These are phyloP conservation scores for Antennarius striatus DNA, from an alignment of 2,113 vertebrate genomes.

Conservation along the genomic window DNA sequence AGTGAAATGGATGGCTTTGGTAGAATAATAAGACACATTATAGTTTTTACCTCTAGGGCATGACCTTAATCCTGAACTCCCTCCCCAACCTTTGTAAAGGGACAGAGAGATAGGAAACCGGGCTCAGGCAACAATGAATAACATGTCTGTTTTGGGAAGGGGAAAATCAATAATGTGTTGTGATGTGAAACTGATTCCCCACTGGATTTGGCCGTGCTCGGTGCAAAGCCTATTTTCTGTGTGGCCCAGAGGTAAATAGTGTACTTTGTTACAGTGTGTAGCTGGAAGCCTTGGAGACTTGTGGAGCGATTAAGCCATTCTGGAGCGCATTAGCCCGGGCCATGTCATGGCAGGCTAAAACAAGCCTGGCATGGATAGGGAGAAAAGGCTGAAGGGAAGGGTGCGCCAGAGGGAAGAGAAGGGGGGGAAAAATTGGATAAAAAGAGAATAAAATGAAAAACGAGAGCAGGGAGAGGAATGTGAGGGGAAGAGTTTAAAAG, in stretches of 20 bases:
- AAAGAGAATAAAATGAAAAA: conserved; percentile 17
- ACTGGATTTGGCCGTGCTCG: conserved; percentile 68
- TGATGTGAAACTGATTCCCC: conserved; percentile 82
- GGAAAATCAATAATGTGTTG: conserved; percentile 81
- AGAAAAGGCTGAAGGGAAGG: conserved; percentile 39
- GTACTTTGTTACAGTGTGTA: conserved; percentile 73
- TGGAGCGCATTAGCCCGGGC: conserved; percentile 75
- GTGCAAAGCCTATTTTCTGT: conserved; percentile 64
- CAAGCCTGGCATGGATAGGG: conserved; percentile 54
- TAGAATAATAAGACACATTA: conserved; percentile 46
- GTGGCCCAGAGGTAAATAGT: conserved; percentile 77
- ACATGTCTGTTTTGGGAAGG: conserved; percentile 59
- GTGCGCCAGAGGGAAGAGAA: conserved; percentile 32
- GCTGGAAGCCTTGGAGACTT: conserved; percentile 73
- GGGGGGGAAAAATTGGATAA: conserved; percentile 13
- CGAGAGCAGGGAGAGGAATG: conserved; percentile 3
- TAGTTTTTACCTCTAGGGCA: conserved; percentile 57
- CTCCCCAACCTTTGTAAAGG: conserved; percentile 46
- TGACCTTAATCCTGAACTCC: conserved; percentile 64
- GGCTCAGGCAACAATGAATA: conserved; percentile 62
- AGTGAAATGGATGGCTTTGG: conserved; percentile 38
- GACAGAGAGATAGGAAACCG: conserved; percentile 61
- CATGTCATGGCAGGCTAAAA: conserved; percentile 72
- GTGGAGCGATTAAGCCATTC: conserved; percentile 71
- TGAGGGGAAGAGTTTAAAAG: neutral